phyloP scores from a whole-genome alignment of 2,113 vertebrate genomes.

The Planiliza haematocheilus region DNA sequence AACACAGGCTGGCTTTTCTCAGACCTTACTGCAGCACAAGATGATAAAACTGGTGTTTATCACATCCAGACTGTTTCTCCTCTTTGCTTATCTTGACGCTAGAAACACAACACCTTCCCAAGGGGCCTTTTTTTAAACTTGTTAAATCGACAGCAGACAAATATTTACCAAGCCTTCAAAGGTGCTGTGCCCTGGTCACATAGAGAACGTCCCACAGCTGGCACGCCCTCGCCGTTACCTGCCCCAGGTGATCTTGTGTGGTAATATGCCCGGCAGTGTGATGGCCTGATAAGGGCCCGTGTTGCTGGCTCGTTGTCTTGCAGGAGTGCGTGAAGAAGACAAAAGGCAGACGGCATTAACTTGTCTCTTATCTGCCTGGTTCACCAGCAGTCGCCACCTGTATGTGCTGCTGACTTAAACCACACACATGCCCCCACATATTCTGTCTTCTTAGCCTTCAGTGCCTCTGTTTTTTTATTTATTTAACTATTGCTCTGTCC shows the following conservation, averaged over 20 bases:
- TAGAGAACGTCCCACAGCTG: slow-evolving; percentile 52
- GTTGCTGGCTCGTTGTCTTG: slow-evolving; percentile 71
- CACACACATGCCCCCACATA: slow-evolving; percentile 26
- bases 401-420: slow-evolving; percentile 52
- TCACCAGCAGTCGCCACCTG: slow-evolving; percentile 57
- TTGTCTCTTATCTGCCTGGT: slow-evolving; percentile 75
- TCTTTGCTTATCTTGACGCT: slow-evolving; percentile 57
- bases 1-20: slow-evolving; percentile 21
- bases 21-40: slow-evolving; percentile 11
- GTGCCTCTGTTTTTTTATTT: slow-evolving; percentile 32
- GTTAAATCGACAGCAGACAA: slow-evolving; percentile 65
- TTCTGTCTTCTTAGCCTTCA: background rate
- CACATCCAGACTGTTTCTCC: slow-evolving; percentile 47
- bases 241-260: slow-evolving; percentile 60
- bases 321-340: slow-evolving; percentile 77
- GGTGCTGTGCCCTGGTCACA: slow-evolving; percentile 42
- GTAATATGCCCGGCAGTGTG: slow-evolving; percentile 51
- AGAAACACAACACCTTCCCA: slow-evolving; percentile 54
- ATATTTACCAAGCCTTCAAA: slow-evolving; percentile 77
- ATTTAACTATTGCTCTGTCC: slow-evolving; percentile 66
- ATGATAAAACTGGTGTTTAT: slow-evolving; percentile 46
- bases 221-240: slow-evolving; percentile 54
- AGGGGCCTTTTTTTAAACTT: slow-evolving; percentile 43
- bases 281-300: slow-evolving; percentile 69
- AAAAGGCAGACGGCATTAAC: slow-evolving; percentile 80